phyloP scores from a whole-genome alignment of 2,797 vertebrate species.

The Muscicapa comitata region DNA sequence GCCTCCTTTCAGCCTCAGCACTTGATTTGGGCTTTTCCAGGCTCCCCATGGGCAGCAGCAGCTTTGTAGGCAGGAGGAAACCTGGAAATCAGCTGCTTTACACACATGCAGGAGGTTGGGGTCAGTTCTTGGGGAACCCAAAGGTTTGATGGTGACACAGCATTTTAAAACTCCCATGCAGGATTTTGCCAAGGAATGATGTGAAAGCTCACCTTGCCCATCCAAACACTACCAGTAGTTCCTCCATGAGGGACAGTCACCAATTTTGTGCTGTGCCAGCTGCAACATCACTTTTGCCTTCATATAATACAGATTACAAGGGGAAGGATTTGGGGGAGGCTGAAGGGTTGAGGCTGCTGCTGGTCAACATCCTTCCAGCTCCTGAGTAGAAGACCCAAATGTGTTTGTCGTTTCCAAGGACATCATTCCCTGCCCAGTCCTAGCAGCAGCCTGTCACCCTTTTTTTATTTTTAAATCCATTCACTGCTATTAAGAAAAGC shows the following conservation, averaged over 20 bases:
- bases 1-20: background rate
- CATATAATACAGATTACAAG: rapidly evolving
- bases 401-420: background rate
- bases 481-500: background rate
- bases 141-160: rapidly evolving
- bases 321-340: background rate
- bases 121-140: rapidly evolving
- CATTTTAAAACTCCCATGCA: background rate
- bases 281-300: rapidly evolving
- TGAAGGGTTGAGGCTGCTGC: background rate
- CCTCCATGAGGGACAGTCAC: background rate
- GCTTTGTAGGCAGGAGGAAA: background rate
- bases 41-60: background rate
- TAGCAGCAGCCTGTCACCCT: background rate
- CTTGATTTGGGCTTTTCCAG: background rate
- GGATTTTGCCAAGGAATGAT: background rate
- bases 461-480: too few relatives aligned
- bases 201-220: background rate
- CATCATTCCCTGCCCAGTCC: background rate
- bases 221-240: background rate
- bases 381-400: rapidly evolving
- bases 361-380: background rate
- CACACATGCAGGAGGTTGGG: rapidly evolving
- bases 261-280: background rate
- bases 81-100: background rate